Percentiles rank a stretch among this genome's conserved stretches.
Conservation (phyloP, 2,797 vertebrate genomes). For the Dendrocincla tyrannina region DNA sequence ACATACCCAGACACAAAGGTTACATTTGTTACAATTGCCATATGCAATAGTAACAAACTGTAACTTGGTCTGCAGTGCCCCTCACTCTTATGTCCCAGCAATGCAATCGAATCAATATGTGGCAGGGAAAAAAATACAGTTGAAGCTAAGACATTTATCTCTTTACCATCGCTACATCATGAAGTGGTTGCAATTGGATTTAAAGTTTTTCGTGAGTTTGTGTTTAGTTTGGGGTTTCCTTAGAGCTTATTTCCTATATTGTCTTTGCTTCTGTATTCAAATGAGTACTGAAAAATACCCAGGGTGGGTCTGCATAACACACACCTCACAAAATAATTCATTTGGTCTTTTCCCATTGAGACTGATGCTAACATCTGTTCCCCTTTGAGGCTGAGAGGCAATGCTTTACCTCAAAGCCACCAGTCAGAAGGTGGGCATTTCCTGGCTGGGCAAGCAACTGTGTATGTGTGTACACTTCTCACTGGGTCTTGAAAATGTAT, state of each 20-base stretch:
- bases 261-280: background rate
- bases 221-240: background rate
- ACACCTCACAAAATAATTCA: background rate
- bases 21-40: background rate
- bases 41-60: background rate
- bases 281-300: background rate
- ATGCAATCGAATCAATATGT: fast-evolving
- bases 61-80: background rate
- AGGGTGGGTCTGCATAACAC: background rate
- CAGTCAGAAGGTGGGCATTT: background rate
- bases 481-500: background rate
- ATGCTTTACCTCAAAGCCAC: background rate
- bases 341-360: background rate
- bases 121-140: background rate
- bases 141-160: background rate
- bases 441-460: background rate
- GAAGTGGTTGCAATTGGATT: background rate
- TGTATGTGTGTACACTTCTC: background rate
- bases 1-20: background rate
- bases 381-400: background rate
- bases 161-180: background rate
- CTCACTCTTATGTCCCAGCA: background rate
- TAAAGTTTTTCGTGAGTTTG: background rate
- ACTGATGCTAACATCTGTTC: background rate
- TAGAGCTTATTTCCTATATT: background rate